Percentiles rank a stretch among this genome's conserved stretches.
phyloP scores from a whole-genome alignment of 92 coral and sea anemone species.

The Pocillopora grandis region DNA sequence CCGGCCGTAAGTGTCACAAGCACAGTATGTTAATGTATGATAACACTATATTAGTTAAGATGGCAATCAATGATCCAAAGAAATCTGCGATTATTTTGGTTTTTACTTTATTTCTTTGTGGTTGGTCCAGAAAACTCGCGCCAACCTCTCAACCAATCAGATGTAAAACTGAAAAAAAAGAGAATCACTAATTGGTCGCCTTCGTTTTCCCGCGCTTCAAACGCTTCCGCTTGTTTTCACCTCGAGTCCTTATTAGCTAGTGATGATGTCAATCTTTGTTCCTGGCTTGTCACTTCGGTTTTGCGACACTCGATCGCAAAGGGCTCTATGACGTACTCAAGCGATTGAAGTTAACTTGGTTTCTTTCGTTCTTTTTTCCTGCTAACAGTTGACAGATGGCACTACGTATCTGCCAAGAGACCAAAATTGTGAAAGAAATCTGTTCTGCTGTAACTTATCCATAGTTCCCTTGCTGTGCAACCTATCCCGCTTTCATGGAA shows the following conservation, averaged over 20 bases:
- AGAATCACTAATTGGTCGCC: neutral
- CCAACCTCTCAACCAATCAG: neutral
- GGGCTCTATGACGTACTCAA: no score
- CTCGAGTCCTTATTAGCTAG: neutral
- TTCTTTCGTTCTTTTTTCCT: constrained; percentile 23
- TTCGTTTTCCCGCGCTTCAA: neutral
- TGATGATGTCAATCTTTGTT: neutral
- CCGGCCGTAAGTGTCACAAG: no score
- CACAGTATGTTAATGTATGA: no score
- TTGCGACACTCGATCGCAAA: no score
- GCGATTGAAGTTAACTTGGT: neutral
- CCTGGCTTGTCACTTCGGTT: no score
- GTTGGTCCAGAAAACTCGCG: neutral
- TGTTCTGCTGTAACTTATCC: neutral
- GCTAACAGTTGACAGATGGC: constrained; percentile 80
- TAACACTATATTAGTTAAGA: no score
- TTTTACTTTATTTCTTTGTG: neutral
- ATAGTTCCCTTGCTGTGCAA: neutral
- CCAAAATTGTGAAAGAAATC: constrained; percentile 28
- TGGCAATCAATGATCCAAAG: neutral
- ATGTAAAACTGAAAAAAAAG: neutral
- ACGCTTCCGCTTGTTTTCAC: neutral
- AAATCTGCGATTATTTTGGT: no score
- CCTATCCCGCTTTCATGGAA: neutral
- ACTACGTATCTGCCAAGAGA: constrained; percentile 56